phyloP scores from a whole-genome alignment of 92 coral and sea anemone genomes.

The Porites lobata region DNA sequence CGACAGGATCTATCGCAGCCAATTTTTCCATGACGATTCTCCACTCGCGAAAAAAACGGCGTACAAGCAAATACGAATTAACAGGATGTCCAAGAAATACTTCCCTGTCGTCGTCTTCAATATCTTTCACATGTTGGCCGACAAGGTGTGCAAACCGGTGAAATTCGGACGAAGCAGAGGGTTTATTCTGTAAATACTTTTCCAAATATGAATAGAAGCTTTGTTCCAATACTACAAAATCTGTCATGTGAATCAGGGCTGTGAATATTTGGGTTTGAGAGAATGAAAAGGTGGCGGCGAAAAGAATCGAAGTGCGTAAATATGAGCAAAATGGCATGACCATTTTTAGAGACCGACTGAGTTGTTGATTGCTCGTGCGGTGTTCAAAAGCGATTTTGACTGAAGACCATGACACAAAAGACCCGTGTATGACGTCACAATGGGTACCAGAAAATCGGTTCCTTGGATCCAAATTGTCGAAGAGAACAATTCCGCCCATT shows the following conservation, averaged over 20 bases:
- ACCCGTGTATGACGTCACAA: constrained; percentile 1
- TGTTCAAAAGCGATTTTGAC: background rate
- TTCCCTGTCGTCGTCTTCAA: constrained; percentile 67
- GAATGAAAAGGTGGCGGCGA: background rate
- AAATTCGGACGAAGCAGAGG: constrained; percentile 30
- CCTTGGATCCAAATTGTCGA: background rate
- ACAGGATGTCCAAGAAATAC: constrained; percentile 94
- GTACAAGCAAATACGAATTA: constrained; percentile 80
- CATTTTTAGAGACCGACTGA: background rate
- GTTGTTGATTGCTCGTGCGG: background rate
- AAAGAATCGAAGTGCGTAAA: background rate
- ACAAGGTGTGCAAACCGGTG: constrained; percentile 49
- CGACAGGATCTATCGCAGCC: constrained; percentile 53
- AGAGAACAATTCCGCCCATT: too few species aligned
- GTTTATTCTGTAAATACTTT: constrained; percentile 31
- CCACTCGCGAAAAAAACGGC: constrained; percentile 86
- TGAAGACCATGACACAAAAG: background rate
- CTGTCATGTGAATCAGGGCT: constrained; percentile 76
- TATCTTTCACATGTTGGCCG: constrained; percentile 15
- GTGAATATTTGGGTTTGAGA: constrained; percentile 51
- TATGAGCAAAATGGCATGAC: background rate
- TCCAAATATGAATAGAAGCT: constrained; percentile 21
- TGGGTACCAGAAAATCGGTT: constrained; percentile 15
- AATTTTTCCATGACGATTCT: constrained; percentile 66
- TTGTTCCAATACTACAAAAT: constrained; percentile 55